These are phyloP conservation scores for Aselliscus stoliczkanus DNA, from an alignment of 2,797 vertebrate species.

Conservation along the genomic window DNA sequence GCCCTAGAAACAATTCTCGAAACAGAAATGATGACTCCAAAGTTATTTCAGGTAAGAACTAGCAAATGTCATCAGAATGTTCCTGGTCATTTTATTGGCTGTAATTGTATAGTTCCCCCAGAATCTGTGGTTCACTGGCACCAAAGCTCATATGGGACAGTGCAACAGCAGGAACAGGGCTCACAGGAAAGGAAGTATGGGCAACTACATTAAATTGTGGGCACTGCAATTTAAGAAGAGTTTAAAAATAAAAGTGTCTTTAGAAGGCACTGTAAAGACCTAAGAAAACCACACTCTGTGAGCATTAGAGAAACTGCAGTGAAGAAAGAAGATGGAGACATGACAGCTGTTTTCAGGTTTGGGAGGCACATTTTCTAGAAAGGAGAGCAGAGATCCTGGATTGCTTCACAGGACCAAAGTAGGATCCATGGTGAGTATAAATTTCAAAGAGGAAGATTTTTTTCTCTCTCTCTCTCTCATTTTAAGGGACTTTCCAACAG, in stretches of 20 bases:
- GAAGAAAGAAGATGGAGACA: neutral
- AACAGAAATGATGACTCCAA: constrained; percentile 49
- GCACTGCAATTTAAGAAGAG: neutral
- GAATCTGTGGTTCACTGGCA: neutral
- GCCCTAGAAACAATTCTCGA: constrained; percentile 53
- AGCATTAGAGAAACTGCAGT: neutral
- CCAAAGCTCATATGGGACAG: neutral
- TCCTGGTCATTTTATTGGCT: constrained; percentile 46
- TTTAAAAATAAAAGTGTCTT: neutral
- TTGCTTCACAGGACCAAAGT: neutral
- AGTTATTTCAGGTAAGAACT: constrained; percentile 62
- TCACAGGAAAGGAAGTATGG: neutral
- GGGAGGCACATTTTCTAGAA: neutral
- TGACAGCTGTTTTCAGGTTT: neutral
- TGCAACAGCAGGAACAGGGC: neutral
- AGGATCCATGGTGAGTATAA: neutral
- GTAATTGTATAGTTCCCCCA: neutral
- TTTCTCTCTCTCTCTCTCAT: neutral
- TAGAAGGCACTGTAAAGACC: neutral
- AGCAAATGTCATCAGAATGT: constrained; percentile 52
- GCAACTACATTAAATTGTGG: neutral
- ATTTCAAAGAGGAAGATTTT: neutral
- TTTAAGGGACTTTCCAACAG: neutral
- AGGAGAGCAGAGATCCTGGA: neutral
- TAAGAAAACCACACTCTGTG: neutral